Evolutionary conservation across 1,140 invertebrate species (phyloP).

Genomic region (Sogatella furcifera): DNA sequence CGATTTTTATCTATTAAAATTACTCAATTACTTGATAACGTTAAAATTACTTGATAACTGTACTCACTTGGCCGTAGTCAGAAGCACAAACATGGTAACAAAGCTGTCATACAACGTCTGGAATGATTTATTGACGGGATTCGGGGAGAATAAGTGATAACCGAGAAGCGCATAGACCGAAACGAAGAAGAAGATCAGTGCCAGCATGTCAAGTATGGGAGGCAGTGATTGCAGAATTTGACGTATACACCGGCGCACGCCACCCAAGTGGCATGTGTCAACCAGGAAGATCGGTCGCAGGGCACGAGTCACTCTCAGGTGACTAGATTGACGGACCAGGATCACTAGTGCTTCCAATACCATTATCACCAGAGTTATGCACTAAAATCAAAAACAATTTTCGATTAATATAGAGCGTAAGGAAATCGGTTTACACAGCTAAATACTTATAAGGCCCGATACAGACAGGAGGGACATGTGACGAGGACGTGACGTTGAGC

Average conservation of each 20-base stretch:
- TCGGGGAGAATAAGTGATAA: conserved; percentile 68
- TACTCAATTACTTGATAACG: no score
- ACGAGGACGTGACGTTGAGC: no score
- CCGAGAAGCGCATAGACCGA: conserved; percentile 72
- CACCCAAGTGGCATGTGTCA: conserved; percentile 74
- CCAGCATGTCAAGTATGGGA: conserved; percentile 81
- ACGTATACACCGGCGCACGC: conserved; percentile 56
- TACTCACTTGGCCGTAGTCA: conserved; percentile 86
- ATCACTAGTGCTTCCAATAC: conserved; percentile 73
- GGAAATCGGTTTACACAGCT: no score
- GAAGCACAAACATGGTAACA: conserved; percentile 78
- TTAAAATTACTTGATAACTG: background rate
- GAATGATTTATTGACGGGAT: conserved; percentile 67
- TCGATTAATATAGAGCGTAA: no score
- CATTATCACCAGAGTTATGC: conserved; percentile 70
- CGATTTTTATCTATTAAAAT: no score
- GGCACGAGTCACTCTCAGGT: conserved; percentile 78
- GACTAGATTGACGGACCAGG: conserved; percentile 67
- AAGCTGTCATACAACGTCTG: conserved; percentile 68
- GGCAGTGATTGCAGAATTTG: conserved; percentile 76
- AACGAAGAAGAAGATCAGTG: conserved; percentile 76
- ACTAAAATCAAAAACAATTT: conserved; percentile 37
- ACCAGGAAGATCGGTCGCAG: conserved; percentile 82
- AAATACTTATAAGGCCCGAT: no score
- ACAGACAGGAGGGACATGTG: no score